phyloP scores from a whole-genome alignment of 1,140 invertebrate genomes.

The Drosophila biarmipes region DNA sequence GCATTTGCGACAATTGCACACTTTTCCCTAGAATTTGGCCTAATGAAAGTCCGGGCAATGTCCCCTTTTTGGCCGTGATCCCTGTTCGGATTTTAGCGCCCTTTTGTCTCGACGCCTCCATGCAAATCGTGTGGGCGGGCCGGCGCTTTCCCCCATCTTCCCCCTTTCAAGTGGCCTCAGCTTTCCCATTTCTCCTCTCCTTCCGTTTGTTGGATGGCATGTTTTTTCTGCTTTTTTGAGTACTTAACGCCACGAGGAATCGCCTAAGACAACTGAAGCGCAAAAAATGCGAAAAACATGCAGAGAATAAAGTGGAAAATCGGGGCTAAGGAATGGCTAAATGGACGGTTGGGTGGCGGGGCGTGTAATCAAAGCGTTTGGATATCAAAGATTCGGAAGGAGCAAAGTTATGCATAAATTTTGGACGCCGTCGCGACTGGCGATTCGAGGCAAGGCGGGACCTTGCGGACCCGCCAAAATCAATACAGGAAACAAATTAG shows the following conservation, averaged over 20 bases:
- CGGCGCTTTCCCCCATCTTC: neutral
- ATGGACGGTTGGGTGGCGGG: slow-evolving; percentile 44
- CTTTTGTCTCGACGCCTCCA: slow-evolving; percentile 41
- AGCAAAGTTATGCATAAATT: slow-evolving; percentile 78
- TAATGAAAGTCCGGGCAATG: slow-evolving; percentile 47
- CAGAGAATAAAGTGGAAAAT: slow-evolving; percentile 42
- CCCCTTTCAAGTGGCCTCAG: slow-evolving; percentile 8
- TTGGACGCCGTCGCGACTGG: slow-evolving; percentile 57
- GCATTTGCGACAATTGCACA: slow-evolving; percentile 33
- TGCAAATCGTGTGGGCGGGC: slow-evolving; percentile 54
- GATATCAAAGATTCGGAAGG: slow-evolving; percentile 56
- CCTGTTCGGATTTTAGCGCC: slow-evolving; percentile 13
- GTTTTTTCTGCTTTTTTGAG: slow-evolving; percentile 24
- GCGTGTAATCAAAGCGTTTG: slow-evolving; percentile 76
- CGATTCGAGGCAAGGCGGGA: neutral
- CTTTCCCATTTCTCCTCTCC: slow-evolving; percentile 12
- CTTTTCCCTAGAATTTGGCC: slow-evolving; percentile 17
- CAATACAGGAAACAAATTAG: slow-evolving; percentile 82
- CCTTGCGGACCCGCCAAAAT: slow-evolving; percentile 36
- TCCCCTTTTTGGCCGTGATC: slow-evolving; percentile 9
- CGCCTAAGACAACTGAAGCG: slow-evolving; percentile 67
- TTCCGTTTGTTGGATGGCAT: slow-evolving; percentile 6
- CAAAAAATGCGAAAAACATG: slow-evolving; percentile 79
- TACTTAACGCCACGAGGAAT: slow-evolving; percentile 75
- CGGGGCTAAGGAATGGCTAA: neutral